Conservation (phyloP, 2,888 invertebrate species). For the Lasioglossum villosulum region DNA sequence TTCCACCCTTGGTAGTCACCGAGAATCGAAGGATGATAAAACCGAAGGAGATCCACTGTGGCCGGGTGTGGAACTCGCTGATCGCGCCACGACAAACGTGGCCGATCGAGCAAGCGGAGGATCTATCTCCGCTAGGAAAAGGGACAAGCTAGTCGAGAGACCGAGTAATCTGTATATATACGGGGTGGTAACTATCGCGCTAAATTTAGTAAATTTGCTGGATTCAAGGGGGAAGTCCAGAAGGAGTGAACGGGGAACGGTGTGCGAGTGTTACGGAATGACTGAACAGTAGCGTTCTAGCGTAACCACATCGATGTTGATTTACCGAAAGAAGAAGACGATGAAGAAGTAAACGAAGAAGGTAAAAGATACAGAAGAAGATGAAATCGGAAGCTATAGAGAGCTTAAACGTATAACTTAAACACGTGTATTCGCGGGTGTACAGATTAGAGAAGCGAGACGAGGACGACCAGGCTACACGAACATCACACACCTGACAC, state of each 20-base stretch:
- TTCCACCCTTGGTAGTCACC: not conserved
- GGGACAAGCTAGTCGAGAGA: conserved; percentile 22
- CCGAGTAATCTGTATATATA: conserved; percentile 68
- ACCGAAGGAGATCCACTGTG: not conserved
- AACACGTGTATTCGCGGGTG: conserved; percentile 75
- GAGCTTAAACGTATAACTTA: conserved; percentile 76
- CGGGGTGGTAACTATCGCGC: conserved; percentile 65
- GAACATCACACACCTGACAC: conserved; percentile 38
- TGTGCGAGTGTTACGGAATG: conserved; percentile 58
- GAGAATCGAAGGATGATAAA: not conserved
- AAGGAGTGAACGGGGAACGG: conserved; percentile 52
- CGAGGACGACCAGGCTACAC: conserved; percentile 64
- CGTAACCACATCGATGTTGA: conserved; percentile 71
- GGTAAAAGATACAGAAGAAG: conserved; percentile 47
- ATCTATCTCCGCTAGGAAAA: conserved; percentile 5
- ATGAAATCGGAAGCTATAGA: conserved; percentile 66
- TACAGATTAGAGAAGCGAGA: conserved; percentile 72
- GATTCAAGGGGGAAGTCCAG: conserved; percentile 35
- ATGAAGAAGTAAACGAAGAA: not conserved
- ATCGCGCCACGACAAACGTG: conserved; percentile 20
- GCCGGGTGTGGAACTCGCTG: conserved; percentile 2
- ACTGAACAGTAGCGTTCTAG: conserved; percentile 63
- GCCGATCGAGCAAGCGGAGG: not conserved
- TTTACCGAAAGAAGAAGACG: conserved; percentile 11
- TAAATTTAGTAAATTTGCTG: conserved; percentile 68